A percentile compares a stretch with the other conserved stretches of the same genome.
These are phyloP conservation scores for Eolophus roseicapilla DNA, from an alignment of 2,113 vertebrate species.

Conservation along the genomic window DNA sequence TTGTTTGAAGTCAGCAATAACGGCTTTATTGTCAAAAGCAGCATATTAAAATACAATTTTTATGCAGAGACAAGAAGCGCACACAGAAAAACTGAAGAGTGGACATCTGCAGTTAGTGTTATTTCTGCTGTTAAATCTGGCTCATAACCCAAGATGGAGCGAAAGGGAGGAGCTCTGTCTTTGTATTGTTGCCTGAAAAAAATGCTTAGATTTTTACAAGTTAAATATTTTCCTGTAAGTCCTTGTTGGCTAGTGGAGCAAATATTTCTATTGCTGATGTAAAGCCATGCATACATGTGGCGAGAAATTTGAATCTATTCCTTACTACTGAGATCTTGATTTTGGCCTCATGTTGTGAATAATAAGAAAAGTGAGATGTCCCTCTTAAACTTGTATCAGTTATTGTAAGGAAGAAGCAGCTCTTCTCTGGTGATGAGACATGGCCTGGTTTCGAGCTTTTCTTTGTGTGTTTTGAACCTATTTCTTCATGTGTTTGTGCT, in stretches of 20 bases:
- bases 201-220: background rate
- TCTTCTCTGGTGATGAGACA: background rate
- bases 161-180: background rate
- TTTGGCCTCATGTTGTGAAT: background rate
- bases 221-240: background rate
- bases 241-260: background rate
- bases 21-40: background rate
- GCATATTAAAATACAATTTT: no score
- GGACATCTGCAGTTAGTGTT: background rate
- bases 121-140: background rate
- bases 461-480: background rate
- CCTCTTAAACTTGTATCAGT: background rate
- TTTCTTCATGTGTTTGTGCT: background rate
- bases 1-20: background rate
- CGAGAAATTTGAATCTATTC: background rate
- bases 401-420: background rate
- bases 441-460: background rate
- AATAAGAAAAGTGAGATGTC: background rate
- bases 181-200: background rate
- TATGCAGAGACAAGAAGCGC: background rate
- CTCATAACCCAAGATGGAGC: background rate
- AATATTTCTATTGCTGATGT: background rate
- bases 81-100: background rate
- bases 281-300: background rate
- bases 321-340: background rate